Percentiles rank a stretch among this genome's conserved stretches.
These are phyloP conservation scores for Melitaea cinxia DNA, from an alignment of 1,140 invertebrate genomes.

Conservation along the genomic window DNA sequence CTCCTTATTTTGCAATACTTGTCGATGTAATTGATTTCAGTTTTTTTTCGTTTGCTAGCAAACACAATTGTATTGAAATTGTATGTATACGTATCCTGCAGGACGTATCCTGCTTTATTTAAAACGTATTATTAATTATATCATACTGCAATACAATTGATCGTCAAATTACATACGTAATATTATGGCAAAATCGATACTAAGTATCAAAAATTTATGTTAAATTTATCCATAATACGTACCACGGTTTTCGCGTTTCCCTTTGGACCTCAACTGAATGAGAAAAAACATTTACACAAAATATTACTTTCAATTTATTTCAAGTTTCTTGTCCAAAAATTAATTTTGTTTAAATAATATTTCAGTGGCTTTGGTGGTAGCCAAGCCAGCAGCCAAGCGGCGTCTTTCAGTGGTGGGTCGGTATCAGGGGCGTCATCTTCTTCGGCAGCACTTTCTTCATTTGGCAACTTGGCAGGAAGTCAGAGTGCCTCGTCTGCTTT, in stretches of 20 bases:
- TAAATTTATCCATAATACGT: not conserved
- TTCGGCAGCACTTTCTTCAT: conserved; percentile 52
- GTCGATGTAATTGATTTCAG: too few relatives aligned
- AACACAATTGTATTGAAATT: too few relatives aligned
- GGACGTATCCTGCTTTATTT: too few relatives aligned
- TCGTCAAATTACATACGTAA: not conserved
- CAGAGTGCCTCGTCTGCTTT: conserved; percentile 71
- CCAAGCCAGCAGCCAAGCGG: conserved; percentile 72
- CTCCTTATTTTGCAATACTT: too few relatives aligned
- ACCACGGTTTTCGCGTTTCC: not conserved
- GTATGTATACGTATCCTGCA: too few relatives aligned
- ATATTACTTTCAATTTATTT: too few relatives aligned
- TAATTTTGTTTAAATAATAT: conserved; percentile 8
- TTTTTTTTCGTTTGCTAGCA: too few relatives aligned
- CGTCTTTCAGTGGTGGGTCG: conserved; percentile 57
- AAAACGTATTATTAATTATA: too few relatives aligned
- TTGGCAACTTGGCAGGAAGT: conserved; percentile 46
- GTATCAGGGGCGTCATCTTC: conserved; percentile 60
- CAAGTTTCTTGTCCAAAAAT: too few relatives aligned
- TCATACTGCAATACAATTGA: too few relatives aligned
- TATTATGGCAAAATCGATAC: not conserved
- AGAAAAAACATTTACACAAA: not conserved
- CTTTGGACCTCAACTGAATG: not conserved
- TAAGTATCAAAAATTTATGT: not conserved
- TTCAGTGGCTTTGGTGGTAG: conserved; percentile 64